Evolutionary conservation across 2,113 vertebrate genomes (phyloP).

Genomic region (Protobothrops flavoviridis): DNA sequence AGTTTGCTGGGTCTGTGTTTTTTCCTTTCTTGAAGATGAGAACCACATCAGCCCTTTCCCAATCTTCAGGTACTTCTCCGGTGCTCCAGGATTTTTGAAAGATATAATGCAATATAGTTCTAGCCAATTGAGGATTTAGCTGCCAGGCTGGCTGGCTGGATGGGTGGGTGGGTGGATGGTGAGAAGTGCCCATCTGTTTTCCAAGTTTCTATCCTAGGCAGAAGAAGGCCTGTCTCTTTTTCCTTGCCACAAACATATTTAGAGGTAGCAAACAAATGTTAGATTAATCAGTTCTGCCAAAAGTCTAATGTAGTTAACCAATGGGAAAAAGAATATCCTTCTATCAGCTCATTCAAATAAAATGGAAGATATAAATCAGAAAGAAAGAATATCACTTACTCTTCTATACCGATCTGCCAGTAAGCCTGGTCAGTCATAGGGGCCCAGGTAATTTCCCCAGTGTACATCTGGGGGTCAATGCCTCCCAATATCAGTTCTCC

Average conservation of each 20-base stretch:
- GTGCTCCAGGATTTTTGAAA: too few species aligned
- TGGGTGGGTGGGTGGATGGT: neutral
- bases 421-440: constrained; percentile 60
- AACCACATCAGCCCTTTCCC: too few species aligned
- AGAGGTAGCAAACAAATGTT: neutral
- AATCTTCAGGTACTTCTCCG: too few species aligned
- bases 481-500: constrained; percentile 69
- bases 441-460: constrained; percentile 57
- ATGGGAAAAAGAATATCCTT: neutral
- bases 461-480: constrained; percentile 44
- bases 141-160: neutral
- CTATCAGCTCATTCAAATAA: neutral
- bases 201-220: neutral
- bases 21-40: too few species aligned
- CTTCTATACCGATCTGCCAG: constrained; percentile 67
- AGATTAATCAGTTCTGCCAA: neutral
- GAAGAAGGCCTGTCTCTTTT: neutral
- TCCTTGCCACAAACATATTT: neutral
- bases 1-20: too few species aligned
- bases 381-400: constrained; percentile 56
- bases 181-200: neutral
- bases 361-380: neutral
- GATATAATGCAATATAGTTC: neutral
- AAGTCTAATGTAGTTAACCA: neutral
- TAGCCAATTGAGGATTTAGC: neutral